Percentiles rank a stretch among this genome's conserved stretches.
These are phyloP conservation scores for Cerastoderma edule DNA, from an alignment of 2,888 invertebrate species.

Conservation along the genomic window DNA sequence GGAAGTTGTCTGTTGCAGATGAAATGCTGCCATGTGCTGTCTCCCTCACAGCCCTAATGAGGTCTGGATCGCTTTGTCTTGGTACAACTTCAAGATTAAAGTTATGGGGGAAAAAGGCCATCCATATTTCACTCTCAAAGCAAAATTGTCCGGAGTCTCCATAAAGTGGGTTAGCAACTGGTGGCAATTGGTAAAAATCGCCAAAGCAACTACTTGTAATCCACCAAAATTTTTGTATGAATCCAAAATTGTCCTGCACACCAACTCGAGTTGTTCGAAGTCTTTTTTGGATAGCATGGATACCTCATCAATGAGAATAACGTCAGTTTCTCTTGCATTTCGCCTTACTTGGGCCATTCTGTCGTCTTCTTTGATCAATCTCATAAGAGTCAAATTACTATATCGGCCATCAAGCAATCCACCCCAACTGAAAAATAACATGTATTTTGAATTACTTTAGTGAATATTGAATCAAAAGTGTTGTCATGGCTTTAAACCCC, in stretches of 20 bases:
- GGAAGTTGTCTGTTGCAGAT: slow-evolving; percentile 24
- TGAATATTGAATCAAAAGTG: background rate
- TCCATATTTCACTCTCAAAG: slow-evolving; percentile 43
- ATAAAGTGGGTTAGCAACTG: slow-evolving; percentile 39
- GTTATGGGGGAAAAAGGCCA: slow-evolving; percentile 29
- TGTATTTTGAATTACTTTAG: background rate
- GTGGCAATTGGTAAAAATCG: slow-evolving; percentile 51
- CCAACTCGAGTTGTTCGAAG: slow-evolving; percentile 33
- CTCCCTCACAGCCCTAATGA: slow-evolving; percentile 38
- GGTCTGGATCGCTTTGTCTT: slow-evolving; percentile 36
- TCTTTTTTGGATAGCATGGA: slow-evolving; percentile 35
- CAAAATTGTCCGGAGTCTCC: slow-evolving; percentile 40
- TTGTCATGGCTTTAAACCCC: background rate
- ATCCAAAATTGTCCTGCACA: slow-evolving; percentile 18
- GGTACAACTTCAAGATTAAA: slow-evolving; percentile 32
- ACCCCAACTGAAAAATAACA: slow-evolving; percentile 32
- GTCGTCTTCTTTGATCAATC: slow-evolving; percentile 24
- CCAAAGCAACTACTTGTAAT: slow-evolving; percentile 38
- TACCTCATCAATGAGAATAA: slow-evolving; percentile 23
- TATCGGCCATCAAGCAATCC: slow-evolving; percentile 36
- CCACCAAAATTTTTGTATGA: slow-evolving; percentile 34
- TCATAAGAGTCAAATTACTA: slow-evolving; percentile 25
- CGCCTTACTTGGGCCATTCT: background rate
- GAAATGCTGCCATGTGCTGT: slow-evolving; percentile 33
- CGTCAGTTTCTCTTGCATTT: slow-evolving; percentile 5